Conservation (phyloP, 2,888 invertebrate species). For the Caenorhabditis sp. region DNA sequence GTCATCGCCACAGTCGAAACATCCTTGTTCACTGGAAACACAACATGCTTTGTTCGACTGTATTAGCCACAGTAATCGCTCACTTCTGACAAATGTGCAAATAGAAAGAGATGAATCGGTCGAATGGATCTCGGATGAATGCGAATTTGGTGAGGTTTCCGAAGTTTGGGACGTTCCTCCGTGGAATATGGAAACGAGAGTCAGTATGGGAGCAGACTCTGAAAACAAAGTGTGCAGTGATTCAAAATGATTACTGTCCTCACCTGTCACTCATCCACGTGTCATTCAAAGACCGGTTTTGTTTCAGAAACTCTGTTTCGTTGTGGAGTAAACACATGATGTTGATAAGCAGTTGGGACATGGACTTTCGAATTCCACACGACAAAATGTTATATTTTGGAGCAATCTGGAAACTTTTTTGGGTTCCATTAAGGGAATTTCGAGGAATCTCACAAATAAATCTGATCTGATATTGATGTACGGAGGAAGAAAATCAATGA, state of each 20-base stretch:
- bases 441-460: constrained; percentile 25
- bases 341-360: constrained; percentile 30
- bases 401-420: constrained; percentile 27
- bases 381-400: constrained; percentile 37
- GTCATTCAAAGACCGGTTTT: constrained; percentile 44
- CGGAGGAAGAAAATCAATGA: constrained; percentile 27
- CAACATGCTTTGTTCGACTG: background rate
- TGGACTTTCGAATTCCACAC: constrained; percentile 41
- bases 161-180: constrained; percentile 6
- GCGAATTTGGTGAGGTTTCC: constrained; percentile 47
- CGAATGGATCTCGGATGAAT: constrained; percentile 55
- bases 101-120: constrained; percentile 55
- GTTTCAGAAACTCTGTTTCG: constrained; percentile 34
- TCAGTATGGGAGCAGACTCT: constrained; percentile 49
- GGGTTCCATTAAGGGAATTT: too few relatives aligned
- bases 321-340: constrained; percentile 45
- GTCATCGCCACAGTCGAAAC: constrained; percentile 42
- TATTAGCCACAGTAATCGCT: background rate
- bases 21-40: constrained; percentile 32
- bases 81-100: constrained; percentile 47
- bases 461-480: constrained; percentile 46
- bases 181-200: constrained; percentile 24
- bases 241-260: background rate
- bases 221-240: too few relatives aligned
- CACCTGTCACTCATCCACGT: constrained; percentile 51